A percentile compares a stretch with the other conserved stretches of the same genome.
These are phyloP conservation scores for Orycteropus afer DNA, from an alignment of 2,113 vertebrate species.

Conservation along the genomic window DNA sequence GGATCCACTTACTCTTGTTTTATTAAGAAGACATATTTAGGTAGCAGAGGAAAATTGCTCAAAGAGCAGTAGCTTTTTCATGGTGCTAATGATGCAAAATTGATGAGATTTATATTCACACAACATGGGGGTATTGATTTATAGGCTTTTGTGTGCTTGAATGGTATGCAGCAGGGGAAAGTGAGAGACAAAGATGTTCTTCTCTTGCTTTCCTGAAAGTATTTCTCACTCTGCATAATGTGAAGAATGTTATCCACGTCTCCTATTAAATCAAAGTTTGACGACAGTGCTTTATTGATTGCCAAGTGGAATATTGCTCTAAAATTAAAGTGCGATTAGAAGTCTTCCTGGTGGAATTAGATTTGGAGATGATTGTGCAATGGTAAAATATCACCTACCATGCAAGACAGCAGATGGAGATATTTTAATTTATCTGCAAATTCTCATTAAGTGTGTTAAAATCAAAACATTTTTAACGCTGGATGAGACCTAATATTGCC, in stretches of 20 bases:
- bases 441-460: slow-evolving; percentile 77
- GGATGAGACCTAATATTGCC: slow-evolving; percentile 63
- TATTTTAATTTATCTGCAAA: slow-evolving; percentile 79
- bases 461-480: slow-evolving; percentile 77
- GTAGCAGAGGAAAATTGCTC: slow-evolving; percentile 64
- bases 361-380: slow-evolving; percentile 79
- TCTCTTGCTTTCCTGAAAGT: slow-evolving; percentile 49
- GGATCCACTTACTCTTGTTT: slow-evolving; percentile 47
- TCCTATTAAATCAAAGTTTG: slow-evolving; percentile 84
- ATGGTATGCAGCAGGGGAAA: slow-evolving; percentile 18
- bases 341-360: slow-evolving; percentile 82
- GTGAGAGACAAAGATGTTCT: slow-evolving; percentile 50
- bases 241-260: slow-evolving; percentile 71
- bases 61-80: slow-evolving; percentile 63
- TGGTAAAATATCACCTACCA: slow-evolving; percentile 79
- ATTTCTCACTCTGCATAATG: slow-evolving; percentile 70
- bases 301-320: slow-evolving; percentile 74
- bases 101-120: slow-evolving; percentile 80
- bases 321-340: slow-evolving; percentile 86
- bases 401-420: slow-evolving; percentile 80
- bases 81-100: slow-evolving; percentile 78
- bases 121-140: slow-evolving; percentile 82
- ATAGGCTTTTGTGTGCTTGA: slow-evolving; percentile 72
- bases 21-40: slow-evolving; percentile 56
- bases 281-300: slow-evolving; percentile 84